Conservation (phyloP, 2,113 vertebrate genomes). For the Myanophis thanlyinensis region DNA sequence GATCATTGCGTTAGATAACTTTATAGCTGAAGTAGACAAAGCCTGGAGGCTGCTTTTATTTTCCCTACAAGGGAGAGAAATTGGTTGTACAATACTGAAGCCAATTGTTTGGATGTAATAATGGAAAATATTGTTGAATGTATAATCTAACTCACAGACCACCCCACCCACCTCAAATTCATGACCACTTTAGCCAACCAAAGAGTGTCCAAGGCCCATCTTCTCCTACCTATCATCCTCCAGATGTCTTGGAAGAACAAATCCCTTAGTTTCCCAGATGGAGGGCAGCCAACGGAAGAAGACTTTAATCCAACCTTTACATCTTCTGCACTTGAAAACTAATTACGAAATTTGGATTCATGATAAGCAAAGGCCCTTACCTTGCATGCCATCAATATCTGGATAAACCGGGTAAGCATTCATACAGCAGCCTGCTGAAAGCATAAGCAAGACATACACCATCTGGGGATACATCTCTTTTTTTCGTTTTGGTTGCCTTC, state of each 20-base stretch:
- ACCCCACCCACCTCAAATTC: too few relatives aligned
- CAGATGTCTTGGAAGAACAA: not conserved
- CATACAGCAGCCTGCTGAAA: conserved; percentile 60
- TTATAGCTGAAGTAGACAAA: not conserved
- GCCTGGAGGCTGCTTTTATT: not conserved
- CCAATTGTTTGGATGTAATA: not conserved
- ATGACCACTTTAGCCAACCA: not conserved
- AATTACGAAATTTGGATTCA: not conserved
- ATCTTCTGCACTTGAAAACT: not conserved
- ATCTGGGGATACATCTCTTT: conserved; percentile 65
- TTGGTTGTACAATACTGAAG: not conserved
- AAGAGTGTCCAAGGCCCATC: not conserved
- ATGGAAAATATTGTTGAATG: not conserved
- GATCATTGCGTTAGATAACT: not conserved
- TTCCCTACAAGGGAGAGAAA: not conserved
- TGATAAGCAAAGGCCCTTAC: conserved; percentile 25
- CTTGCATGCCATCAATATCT: conserved; percentile 54
- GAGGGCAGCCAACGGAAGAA: not conserved
- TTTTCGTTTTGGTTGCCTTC: conserved; percentile 60
- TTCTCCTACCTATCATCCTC: not conserved
- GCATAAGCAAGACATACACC: conserved; percentile 60
- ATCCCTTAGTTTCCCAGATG: not conserved
- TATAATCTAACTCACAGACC: not conserved
- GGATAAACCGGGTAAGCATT: conserved; percentile 70
- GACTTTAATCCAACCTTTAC: not conserved